Conservation (phyloP, 2,113 vertebrate genomes). For the Semicossyphus pulcher region DNA sequence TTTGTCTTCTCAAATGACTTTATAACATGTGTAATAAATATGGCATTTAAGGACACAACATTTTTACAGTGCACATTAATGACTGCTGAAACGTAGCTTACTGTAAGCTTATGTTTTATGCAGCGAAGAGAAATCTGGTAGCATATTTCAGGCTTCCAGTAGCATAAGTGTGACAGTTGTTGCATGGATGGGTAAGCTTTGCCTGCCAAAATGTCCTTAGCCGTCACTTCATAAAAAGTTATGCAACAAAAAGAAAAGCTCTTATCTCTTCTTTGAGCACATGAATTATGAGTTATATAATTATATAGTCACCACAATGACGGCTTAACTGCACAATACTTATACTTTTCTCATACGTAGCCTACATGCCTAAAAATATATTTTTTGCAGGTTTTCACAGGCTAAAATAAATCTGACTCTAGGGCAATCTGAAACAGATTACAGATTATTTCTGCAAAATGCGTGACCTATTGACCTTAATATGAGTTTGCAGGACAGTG, state of each 20-base stretch:
- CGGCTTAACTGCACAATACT: background rate
- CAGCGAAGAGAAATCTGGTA: background rate
- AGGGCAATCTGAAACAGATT: conserved; percentile 1
- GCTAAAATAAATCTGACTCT: background rate
- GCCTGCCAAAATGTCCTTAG: conserved; percentile 39
- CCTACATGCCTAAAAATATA: background rate
- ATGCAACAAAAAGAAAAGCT: conserved; percentile 39
- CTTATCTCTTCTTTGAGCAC: conserved; percentile 2
- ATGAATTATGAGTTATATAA: conserved; percentile 26
- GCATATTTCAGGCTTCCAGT: conserved; percentile 27
- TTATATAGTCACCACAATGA: conserved; percentile 19
- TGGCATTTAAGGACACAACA: background rate
- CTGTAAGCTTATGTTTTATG: conserved; percentile 18
- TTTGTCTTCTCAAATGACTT: background rate
- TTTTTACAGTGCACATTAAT: background rate
- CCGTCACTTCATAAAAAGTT: conserved; percentile 45
- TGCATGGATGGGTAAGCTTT: conserved; percentile 33
- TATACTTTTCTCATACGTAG: background rate
- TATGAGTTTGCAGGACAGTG: background rate
- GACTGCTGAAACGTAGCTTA: background rate
- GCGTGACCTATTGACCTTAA: background rate
- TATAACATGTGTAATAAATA: background rate
- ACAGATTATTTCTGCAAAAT: conserved; percentile 15
- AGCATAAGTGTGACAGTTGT: conserved; percentile 50
- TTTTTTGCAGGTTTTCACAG: background rate